Evolutionary conservation across 2,797 vertebrate species (phyloP).

Genomic region (Paratrypauchen microcephalus): DNA sequence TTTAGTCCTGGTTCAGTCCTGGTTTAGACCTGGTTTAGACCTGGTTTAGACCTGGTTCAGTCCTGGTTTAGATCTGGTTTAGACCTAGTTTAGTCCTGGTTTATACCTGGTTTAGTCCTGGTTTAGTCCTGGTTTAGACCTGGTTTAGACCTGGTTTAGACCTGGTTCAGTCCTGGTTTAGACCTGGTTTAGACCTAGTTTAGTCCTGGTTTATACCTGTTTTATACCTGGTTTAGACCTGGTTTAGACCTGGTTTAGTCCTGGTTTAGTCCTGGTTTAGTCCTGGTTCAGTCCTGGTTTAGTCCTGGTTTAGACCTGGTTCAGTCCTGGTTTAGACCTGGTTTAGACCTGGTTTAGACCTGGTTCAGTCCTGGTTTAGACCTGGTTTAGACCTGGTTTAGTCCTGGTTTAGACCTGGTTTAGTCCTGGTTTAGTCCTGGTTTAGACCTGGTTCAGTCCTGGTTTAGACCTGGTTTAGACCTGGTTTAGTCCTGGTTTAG

Average conservation of each 20-base stretch:
- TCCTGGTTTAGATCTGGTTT: not conserved
- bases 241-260: not conserved
- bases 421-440: conserved; percentile 2
- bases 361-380: conserved; percentile 2
- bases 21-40: not conserved
- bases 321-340: not conserved
- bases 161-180: not conserved
- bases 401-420: too few species aligned
- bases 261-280: conserved; percentile 26
- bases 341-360: conserved; percentile 3
- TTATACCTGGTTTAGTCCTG: not conserved
- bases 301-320: not conserved
- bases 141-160: not conserved
- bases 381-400: too few species aligned
- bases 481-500: conserved; percentile 5
- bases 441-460: conserved; percentile 3
- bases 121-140: not conserved
- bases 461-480: not conserved
- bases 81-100: not conserved
- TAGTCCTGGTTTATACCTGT: too few species aligned
- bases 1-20: conserved; percentile 1
- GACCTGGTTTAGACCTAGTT: not conserved
- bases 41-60: not conserved
- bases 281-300: not conserved
- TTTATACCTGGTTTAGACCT: not conserved